Conservation (phyloP, 2,113 vertebrate genomes). For the Lophius piscatorius region DNA sequence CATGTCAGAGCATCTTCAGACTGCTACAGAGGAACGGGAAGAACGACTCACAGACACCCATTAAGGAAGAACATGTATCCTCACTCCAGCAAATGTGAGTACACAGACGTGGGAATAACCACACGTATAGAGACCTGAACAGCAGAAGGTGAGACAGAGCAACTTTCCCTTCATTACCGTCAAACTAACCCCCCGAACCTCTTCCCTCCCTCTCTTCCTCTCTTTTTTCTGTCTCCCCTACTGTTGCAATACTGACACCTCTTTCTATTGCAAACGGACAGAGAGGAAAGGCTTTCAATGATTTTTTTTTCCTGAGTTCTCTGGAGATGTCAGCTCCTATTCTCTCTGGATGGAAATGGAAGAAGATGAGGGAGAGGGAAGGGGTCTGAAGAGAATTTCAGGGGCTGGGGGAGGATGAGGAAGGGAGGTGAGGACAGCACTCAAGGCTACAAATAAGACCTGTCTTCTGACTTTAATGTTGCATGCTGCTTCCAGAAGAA, state of each 20-base stretch:
- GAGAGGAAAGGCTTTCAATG: conserved; percentile 63
- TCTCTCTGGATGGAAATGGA: conserved; percentile 51
- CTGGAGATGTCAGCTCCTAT: conserved; percentile 66
- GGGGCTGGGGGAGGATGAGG: conserved; percentile 15
- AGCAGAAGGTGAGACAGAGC: conserved; percentile 64
- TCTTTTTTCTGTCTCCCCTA: not conserved
- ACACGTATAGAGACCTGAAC: conserved; percentile 20
- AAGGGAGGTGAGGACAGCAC: conserved; percentile 9
- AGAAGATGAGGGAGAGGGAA: conserved; percentile 33
- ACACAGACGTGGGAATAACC: conserved; percentile 33
- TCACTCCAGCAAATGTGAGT: conserved; percentile 42
- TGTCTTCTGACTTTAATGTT: conserved; percentile 63
- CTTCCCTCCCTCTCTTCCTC: not conserved
- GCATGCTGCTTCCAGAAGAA: conserved; percentile 52
- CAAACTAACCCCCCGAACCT: conserved; percentile 25
- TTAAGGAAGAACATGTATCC: conserved; percentile 52
- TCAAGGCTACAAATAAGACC: conserved; percentile 65
- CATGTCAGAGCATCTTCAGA: conserved; percentile 34
- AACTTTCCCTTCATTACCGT: conserved; percentile 63
- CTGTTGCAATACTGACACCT: conserved; percentile 59
- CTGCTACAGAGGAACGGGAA: conserved; percentile 10
- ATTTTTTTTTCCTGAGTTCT: conserved; percentile 58
- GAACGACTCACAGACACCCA: conserved; percentile 40
- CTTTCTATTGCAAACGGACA: conserved; percentile 48
- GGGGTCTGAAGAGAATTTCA: conserved; percentile 57